phyloP scores from a whole-genome alignment of 2,888 invertebrate genomes.

The Drosophila yooni region DNA sequence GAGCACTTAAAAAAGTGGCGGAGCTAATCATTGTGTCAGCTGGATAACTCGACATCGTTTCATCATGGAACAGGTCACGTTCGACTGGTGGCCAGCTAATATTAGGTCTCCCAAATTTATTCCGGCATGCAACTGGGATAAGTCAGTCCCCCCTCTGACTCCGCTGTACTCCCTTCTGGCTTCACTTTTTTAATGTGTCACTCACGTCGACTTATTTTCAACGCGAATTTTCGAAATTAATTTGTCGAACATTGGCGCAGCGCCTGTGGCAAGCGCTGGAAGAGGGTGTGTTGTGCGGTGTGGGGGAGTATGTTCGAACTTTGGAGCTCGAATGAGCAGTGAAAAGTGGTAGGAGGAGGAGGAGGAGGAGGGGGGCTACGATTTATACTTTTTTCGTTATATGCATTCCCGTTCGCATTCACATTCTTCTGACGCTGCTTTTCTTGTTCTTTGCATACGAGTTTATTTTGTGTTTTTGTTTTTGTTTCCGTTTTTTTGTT shows the following conservation, averaged over 20 bases:
- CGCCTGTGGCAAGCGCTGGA: slow-evolving; percentile 30
- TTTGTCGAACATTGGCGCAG: slow-evolving; percentile 65
- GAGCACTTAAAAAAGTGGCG: slow-evolving; percentile 33
- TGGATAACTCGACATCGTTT: slow-evolving; percentile 16
- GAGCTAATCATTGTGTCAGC: slow-evolving; percentile 42
- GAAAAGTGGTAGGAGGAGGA: background rate
- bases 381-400: slow-evolving; percentile 52
- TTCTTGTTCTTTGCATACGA: slow-evolving; percentile 22
- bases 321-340: background rate
- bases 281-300: background rate
- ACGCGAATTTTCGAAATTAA: slow-evolving; percentile 71
- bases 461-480: slow-evolving; percentile 28
- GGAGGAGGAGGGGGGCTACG: background rate
- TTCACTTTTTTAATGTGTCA: slow-evolving; percentile 45
- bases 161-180: slow-evolving; percentile 28
- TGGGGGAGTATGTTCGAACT: background rate
- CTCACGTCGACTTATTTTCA: slow-evolving; percentile 74
- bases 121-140: background rate
- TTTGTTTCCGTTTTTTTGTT: slow-evolving; percentile 34
- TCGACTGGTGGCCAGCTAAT: slow-evolving; percentile 29
- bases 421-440: slow-evolving; percentile 58
- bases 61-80: slow-evolving; percentile 38
- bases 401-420: slow-evolving; percentile 55
- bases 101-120: slow-evolving; percentile 36
- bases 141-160: background rate